Evolutionary conservation across 1,140 invertebrate species (phyloP).

Genomic region (Teleopsis dalmanni): DNA sequence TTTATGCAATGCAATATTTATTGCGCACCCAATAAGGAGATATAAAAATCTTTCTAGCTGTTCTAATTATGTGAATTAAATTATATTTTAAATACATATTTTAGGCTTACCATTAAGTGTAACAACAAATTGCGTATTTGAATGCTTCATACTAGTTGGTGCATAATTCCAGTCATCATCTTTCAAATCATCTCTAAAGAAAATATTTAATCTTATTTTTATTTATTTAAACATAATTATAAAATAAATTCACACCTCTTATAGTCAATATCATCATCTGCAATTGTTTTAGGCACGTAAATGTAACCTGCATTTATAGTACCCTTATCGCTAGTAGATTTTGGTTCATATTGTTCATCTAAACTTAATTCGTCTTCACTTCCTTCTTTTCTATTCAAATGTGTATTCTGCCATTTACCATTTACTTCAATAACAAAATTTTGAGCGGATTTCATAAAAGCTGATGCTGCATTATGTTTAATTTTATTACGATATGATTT

Average conservation of each 20-base stretch:
- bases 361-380: conserved; percentile 11
- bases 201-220: background rate
- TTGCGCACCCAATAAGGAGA: too few relatives aligned
- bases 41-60: background rate
- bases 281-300: conserved; percentile 21
- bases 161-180: conserved; percentile 8
- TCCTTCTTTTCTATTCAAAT: background rate
- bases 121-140: conserved; percentile 53
- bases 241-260: conserved; percentile 25
- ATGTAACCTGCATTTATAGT: conserved; percentile 32
- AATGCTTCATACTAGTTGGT: conserved; percentile 3
- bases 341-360: conserved; percentile 38
- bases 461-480: background rate
- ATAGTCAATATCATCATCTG: too few relatives aligned
- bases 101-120: conserved; percentile 53
- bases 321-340: conserved; percentile 31
- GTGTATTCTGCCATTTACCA: conserved; percentile 13
- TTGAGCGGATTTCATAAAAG: conserved; percentile 26
- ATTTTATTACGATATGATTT: conserved; percentile 16
- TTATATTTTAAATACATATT: conserved; percentile 7
- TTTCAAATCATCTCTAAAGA: conserved; percentile 9
- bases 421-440: conserved; percentile 36
- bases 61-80: background rate
- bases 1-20: too few relatives aligned
- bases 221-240: background rate